Base-by-base conservation (phyloP, 2,797 vertebrate genomes). In the Epinephelus awoara region DNA sequence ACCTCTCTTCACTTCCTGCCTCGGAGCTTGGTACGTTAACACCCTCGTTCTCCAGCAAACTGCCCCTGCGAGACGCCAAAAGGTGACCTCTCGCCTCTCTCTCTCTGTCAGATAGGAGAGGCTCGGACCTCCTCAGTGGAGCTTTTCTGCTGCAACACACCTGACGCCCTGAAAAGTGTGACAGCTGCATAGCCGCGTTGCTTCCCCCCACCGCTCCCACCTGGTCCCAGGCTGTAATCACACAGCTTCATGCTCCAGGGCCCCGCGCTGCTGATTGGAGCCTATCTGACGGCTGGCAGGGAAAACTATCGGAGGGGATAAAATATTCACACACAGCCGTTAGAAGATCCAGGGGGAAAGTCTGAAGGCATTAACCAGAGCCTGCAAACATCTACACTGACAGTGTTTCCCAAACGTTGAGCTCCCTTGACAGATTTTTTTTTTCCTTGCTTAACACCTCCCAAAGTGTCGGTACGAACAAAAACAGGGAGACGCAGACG, bases 241-340 rank as follows among this genome's bases (percentile, higher is more conserved):
- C 91, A 92, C 89, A 88, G 87, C 88, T 91, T 92, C 88, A 93
- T 91, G 92, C 92, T 93, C 89, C 89, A 90, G 85, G 90, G 92
- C 91, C 80, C 82, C 42, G 38, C 44, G 15, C 75, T 69, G 82
- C 90, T 94, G 94, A 94, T 94, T 93, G 91, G 92, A 94, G 92
- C 79, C 90, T 92, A 91, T 93, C 92, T 94, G 93, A 93, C 85
- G 91, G 88, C 92, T 92, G 93, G 91, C 89, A 87, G 90, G 88
- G 84, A 91, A 92, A 92, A 93, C 92, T 92, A 93, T 93, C 85
- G 83, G 85, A 91, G 92, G 88, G 85, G 87, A 92, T 94, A 91
- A 93, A 93, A 94, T 93, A 94, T 94, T 93, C 92, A 92, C 93
- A 93, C 91, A 89, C 88, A 85, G 90, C 89, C 90, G 90, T 93